These are phyloP conservation scores for Pollimyrus isidori DNA, from an alignment of 2,113 vertebrate genomes.

Conservation along the genomic window DNA sequence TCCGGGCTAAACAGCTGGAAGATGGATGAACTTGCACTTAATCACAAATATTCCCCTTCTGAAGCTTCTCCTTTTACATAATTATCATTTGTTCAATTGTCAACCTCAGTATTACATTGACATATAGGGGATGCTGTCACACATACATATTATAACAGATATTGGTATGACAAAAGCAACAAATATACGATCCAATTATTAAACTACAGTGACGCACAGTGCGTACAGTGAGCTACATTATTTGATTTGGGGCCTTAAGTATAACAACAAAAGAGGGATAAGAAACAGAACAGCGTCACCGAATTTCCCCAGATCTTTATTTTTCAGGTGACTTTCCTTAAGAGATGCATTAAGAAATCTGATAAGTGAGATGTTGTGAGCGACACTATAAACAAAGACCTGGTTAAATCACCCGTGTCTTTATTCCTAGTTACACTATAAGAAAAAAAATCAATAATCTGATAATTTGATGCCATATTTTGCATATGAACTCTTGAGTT, in stretches of 20 bases:
- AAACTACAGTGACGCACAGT: neutral
- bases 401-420: neutral
- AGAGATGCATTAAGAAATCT: neutral
- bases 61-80: neutral
- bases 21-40: neutral
- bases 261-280: neutral
- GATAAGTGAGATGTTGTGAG: neutral
- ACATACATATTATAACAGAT: neutral
- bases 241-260: neutral
- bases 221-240: neutral
- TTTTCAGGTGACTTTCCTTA: neutral
- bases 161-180: neutral
- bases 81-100: neutral
- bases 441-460: neutral
- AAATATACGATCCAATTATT: neutral
- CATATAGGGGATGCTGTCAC: neutral
- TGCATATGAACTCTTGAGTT: neutral
- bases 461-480: neutral
- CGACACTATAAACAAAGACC: neutral
- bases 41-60: neutral
- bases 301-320: neutral
- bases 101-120: neutral
- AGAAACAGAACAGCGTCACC: neutral
- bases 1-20: neutral
- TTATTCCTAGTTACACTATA: neutral